phyloP scores from a whole-genome alignment of 2,113 vertebrate species.

The Phalacrocorax carbo region DNA sequence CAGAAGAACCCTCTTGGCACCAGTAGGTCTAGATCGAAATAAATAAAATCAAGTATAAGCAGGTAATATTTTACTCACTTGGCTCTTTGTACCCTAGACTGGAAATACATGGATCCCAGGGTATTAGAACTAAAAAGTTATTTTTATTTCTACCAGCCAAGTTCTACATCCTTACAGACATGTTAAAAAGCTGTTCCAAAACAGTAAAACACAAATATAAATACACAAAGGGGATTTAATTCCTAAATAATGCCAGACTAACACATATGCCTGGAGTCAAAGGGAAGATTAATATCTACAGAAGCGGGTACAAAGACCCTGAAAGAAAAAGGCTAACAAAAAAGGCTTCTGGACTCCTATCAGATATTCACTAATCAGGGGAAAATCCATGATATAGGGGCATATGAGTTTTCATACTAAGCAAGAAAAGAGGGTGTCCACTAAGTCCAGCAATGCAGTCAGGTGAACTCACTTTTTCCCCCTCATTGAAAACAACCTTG shows the following conservation, averaged over 20 bases:
- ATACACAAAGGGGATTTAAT: background rate
- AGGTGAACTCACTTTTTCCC: background rate
- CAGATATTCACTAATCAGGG: background rate
- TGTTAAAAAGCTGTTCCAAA: background rate
- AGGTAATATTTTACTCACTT: background rate
- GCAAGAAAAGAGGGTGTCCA: background rate
- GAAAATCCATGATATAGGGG: background rate
- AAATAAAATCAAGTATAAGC: background rate
- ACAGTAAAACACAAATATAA: background rate
- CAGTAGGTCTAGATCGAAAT: background rate
- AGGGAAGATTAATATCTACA: background rate
- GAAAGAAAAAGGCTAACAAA: background rate
- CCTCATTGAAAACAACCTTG: background rate
- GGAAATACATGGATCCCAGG: background rate
- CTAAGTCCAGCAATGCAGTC: background rate
- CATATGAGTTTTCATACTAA: background rate
- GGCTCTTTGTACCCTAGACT: background rate
- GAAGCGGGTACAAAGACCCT: background rate
- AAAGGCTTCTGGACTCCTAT: background rate
- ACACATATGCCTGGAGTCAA: background rate
- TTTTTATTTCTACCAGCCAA: background rate
- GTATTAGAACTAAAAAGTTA: background rate
- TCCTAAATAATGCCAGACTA: background rate
- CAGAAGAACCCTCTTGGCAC: background rate
- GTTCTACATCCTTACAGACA: background rate